Conservation (phyloP, 1,140 invertebrate genomes). For the Pseudomyrmex sp. region DNA sequence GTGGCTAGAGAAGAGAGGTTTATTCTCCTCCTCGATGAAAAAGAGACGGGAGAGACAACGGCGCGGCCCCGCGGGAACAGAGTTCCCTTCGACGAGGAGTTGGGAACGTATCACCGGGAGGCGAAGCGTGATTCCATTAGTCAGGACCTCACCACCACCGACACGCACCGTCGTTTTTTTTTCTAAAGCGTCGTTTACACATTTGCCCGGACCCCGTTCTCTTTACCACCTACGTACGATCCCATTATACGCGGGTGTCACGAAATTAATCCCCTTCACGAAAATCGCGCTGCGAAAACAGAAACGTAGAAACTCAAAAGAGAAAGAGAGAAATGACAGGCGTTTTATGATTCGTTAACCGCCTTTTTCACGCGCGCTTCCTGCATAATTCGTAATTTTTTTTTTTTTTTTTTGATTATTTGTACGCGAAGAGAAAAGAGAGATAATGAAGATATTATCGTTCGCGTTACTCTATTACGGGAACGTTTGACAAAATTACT, state of each 20-base stretch:
- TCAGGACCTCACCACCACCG: conserved; percentile 79
- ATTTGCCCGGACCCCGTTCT: conserved; percentile 29
- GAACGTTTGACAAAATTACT: not conserved
- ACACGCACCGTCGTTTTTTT: conserved; percentile 37
- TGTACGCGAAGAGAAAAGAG: too few relatives aligned
- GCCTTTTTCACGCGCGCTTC: too few relatives aligned
- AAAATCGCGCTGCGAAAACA: not conserved
- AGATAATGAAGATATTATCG: too few relatives aligned
- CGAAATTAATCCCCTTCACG: conserved; percentile 17
- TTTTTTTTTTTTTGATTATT: too few relatives aligned
- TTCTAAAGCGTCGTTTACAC: conserved; percentile 73
- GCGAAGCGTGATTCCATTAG: conserved; percentile 81
- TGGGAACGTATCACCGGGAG: conserved; percentile 79
- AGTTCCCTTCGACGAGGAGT: conserved; percentile 28
- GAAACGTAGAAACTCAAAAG: not conserved
- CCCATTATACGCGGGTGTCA: conserved; percentile 21
- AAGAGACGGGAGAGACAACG: conserved; percentile 9
- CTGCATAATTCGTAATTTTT: too few relatives aligned
- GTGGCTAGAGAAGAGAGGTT: conserved; percentile 62
- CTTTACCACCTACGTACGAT: conserved; percentile 5
- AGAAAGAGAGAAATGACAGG: not conserved
- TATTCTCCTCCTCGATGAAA: conserved; percentile 31
- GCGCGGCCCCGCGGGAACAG: not conserved
- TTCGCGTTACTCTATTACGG: too few relatives aligned
- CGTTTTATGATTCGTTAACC: not conserved